phyloP scores from a whole-genome alignment of 2,113 vertebrate genomes.

The Halcyon malimbica region DNA sequence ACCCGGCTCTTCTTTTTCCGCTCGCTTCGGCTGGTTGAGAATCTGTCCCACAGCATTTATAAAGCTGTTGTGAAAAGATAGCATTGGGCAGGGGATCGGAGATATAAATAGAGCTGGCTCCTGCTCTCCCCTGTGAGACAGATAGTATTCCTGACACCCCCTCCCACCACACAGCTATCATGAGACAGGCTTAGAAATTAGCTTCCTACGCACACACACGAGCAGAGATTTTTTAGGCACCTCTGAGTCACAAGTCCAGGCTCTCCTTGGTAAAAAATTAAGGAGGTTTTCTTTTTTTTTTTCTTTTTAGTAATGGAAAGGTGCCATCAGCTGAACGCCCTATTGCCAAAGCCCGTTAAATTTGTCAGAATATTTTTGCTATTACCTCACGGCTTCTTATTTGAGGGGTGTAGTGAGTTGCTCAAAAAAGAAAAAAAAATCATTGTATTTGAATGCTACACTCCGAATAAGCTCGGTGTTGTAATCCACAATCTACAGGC shows the following conservation, averaged over 20 bases:
- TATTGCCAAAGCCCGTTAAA: not conserved
- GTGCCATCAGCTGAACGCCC: not conserved
- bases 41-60: slow-evolving; percentile 33
- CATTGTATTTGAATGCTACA: not conserved
- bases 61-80: slow-evolving; percentile 30
- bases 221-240: not conserved
- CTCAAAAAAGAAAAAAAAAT: not conserved
- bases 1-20: not conserved
- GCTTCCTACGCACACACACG: not conserved
- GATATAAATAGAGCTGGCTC: slow-evolving; percentile 61
- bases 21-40: not conserved
- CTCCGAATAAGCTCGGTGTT: not conserved
- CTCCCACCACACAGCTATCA: not conserved
- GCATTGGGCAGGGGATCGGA: slow-evolving; percentile 41
- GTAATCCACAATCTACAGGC: not conserved
- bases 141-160: slow-evolving; percentile 17
- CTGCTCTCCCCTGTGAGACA: slow-evolving; percentile 26
- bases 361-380: not conserved
- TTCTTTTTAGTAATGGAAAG: not conserved
- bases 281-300: not conserved
- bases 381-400: not conserved
- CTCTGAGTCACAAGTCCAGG: not conserved
- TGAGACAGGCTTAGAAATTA: not conserved
- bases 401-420: not conserved
- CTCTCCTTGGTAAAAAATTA: not conserved